Evolutionary conservation across 2,113 vertebrate genomes (phyloP).

Genomic region (Prunella fulvescens): DNA sequence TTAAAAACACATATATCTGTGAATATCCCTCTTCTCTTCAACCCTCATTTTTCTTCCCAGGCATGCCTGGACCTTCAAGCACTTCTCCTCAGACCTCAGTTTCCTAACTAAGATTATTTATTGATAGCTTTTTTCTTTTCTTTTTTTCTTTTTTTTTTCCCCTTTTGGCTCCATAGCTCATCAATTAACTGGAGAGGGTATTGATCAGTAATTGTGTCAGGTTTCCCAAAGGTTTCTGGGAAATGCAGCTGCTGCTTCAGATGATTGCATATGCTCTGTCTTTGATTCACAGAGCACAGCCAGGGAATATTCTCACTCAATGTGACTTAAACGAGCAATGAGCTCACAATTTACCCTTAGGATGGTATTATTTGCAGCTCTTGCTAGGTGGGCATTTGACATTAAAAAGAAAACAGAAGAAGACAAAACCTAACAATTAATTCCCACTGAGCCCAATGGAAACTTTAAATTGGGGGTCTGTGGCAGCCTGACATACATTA

Average conservation of each 20-base stretch:
- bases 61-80: background rate
- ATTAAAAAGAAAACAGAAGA: conserved; percentile 48
- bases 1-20: background rate
- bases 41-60: conserved; percentile 13
- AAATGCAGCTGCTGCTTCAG: conserved; percentile 35
- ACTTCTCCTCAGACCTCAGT: conserved; percentile 29
- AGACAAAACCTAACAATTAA: conserved; percentile 49
- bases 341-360: conserved; percentile 63
- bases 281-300: conserved; percentile 56
- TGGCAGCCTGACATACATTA: conserved; percentile 21
- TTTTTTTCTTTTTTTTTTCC: background rate
- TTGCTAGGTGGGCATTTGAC: conserved; percentile 18
- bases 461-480: conserved; percentile 31
- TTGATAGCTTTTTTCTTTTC: conserved; percentile 30
- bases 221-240: conserved; percentile 53
- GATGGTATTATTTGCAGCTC: conserved; percentile 53
- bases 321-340: conserved; percentile 57
- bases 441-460: conserved; percentile 42
- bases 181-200: conserved; percentile 65
- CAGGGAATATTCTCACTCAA: conserved; percentile 46
- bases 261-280: conserved; percentile 43
- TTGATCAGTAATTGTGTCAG: conserved; percentile 66
- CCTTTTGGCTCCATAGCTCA: conserved; percentile 34
- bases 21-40: background rate
- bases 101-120: conserved; percentile 62